Conservation (phyloP, 2,797 vertebrate genomes). For the Kryptopterus vitreolus region DNA sequence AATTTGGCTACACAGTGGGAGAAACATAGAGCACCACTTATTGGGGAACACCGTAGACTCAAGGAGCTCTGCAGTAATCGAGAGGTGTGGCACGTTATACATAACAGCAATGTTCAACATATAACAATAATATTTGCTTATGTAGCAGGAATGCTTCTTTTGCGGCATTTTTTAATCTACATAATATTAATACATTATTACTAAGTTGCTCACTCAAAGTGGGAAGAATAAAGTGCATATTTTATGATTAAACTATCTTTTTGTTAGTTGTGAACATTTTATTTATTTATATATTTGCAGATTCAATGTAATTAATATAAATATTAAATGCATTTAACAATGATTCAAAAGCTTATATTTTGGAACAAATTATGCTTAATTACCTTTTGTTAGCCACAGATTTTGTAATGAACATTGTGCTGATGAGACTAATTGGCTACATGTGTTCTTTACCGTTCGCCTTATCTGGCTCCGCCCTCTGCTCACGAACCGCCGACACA, state of each 20-base stretch:
- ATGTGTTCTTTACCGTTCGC: no score
- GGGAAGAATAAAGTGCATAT: background rate
- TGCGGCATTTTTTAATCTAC: background rate
- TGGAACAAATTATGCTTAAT: no score
- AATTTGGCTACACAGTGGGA: conserved; percentile 88
- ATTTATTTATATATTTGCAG: background rate
- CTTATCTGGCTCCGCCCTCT: no score
- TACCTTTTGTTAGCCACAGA: no score
- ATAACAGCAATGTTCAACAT: no score
- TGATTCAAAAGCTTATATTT: background rate
- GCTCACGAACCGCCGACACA: no score
- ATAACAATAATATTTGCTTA: no score
- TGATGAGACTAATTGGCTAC: no score
- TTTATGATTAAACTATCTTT: background rate
- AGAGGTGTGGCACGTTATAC: conserved; percentile 70
- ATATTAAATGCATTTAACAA: background rate
- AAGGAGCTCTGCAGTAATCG: conserved; percentile 80
- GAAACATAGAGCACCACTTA: conserved; percentile 84
- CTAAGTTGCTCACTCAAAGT: background rate
- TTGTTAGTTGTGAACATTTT: background rate
- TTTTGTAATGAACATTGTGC: background rate
- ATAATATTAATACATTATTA: background rate
- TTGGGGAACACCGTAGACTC: conserved; percentile 82
- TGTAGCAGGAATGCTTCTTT: background rate
- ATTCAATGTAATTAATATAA: background rate